These are phyloP conservation scores for Ceyx erithaca DNA, from an alignment of 2,797 vertebrate genomes.

Conservation along the genomic window DNA sequence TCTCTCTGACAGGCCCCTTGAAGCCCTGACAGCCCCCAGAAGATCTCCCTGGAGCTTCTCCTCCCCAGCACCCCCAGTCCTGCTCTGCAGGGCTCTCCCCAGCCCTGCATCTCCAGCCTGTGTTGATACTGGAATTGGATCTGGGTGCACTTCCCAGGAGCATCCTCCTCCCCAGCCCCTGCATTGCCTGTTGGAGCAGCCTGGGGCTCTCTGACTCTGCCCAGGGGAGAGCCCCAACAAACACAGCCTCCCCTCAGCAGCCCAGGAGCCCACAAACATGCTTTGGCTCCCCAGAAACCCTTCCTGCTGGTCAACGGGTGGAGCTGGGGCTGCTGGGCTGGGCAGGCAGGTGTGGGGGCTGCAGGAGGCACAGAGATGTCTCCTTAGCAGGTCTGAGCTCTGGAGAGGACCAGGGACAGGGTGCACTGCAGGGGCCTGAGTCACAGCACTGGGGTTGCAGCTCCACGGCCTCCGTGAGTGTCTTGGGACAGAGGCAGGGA, in stretches of 20 bases:
- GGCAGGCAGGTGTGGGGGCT: fast-evolving
- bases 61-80: no score
- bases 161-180: background rate
- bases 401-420: background rate
- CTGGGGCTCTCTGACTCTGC: fast-evolving
- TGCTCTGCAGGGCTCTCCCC: no score
- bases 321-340: background rate
- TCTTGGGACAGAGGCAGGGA: background rate
- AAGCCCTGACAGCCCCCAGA: no score
- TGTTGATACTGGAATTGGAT: no score
- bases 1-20: no score
- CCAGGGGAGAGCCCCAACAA: fast-evolving
- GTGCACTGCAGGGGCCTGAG: background rate
- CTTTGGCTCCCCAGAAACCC: background rate
- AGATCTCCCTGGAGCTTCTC: no score
- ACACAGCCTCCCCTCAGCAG: no score
- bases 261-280: background rate
- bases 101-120: no score
- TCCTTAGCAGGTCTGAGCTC: background rate
- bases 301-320: background rate
- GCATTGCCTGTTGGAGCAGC: fast-evolving
- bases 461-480: background rate
- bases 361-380: background rate
- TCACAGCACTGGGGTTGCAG: background rate
- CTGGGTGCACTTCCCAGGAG: fast-evolving